These are phyloP conservation scores for Trialeurodes vaporariorum DNA, from an alignment of 1,140 invertebrate species.

Conservation along the genomic window DNA sequence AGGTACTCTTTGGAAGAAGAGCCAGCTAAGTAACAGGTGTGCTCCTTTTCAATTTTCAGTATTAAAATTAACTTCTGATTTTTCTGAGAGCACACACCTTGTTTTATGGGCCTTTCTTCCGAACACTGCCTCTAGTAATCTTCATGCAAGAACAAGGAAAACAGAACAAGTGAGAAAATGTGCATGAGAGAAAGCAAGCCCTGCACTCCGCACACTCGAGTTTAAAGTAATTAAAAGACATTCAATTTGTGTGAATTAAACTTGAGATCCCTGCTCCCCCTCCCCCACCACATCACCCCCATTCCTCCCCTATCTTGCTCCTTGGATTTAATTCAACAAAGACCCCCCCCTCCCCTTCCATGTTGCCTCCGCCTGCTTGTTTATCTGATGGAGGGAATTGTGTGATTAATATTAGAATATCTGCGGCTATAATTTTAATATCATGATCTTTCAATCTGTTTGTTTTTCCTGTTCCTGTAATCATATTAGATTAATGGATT, in stretches of 20 bases:
- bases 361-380: neutral
- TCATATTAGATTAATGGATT: conserved; percentile 1
- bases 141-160: too few species aligned
- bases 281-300: too few species aligned
- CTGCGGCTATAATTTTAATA: neutral
- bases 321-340: neutral
- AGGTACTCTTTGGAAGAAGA: too few species aligned
- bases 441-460: conserved; percentile 2
- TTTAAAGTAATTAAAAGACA: neutral
- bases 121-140: too few species aligned
- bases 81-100: too few species aligned
- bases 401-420: neutral
- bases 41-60: too few species aligned
- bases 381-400: neutral
- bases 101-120: too few species aligned
- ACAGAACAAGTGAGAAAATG: too few species aligned
- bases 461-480: conserved; percentile 5
- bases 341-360: neutral
- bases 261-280: neutral
- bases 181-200: too few species aligned
- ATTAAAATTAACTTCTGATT: too few species aligned
- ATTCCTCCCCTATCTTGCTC: neutral
- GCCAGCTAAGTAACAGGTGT: too few species aligned
- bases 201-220: too few species aligned
- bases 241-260: neutral